Evolutionary conservation across 2,888 invertebrate species (phyloP).

Genomic region (Mythimna impura): DNA sequence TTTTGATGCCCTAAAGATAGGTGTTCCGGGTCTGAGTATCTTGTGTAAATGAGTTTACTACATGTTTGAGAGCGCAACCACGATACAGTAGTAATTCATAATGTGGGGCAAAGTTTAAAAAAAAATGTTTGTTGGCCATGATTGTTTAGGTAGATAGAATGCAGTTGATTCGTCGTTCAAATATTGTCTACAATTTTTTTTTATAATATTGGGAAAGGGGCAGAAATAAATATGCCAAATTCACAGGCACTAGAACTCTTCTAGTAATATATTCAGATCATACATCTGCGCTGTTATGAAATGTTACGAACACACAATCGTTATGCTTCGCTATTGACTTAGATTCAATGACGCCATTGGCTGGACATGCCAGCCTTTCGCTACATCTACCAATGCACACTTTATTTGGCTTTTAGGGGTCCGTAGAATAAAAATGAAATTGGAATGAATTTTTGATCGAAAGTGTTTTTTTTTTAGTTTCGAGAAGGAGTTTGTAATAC

Average conservation of each 20-base stretch:
- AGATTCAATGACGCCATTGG: slow-evolving; percentile 80
- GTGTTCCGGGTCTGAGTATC: too few relatives aligned
- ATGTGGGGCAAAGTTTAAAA: too few relatives aligned
- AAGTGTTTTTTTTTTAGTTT: background rate
- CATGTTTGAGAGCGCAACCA: too few relatives aligned
- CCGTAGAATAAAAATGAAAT: background rate
- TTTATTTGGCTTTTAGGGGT: slow-evolving; percentile 32
- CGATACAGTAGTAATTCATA: too few relatives aligned
- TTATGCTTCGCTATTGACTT: slow-evolving; percentile 81
- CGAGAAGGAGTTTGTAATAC: too few relatives aligned
- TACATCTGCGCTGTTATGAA: slow-evolving; percentile 75
- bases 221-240: background rate
- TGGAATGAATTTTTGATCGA: background rate
- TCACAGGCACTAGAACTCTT: slow-evolving; percentile 37
- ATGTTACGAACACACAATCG: slow-evolving; percentile 79
- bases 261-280: slow-evolving; percentile 54
- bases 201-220: too few relatives aligned
- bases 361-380: slow-evolving; percentile 58
- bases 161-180: background rate
- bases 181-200: background rate
- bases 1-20: too few relatives aligned
- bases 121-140: background rate
- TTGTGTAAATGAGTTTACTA: too few relatives aligned
- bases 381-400: slow-evolving; percentile 49
- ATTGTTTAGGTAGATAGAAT: background rate